Evolutionary conservation across 2,888 invertebrate genomes (phyloP), one percentile per base, ranked within the genome.

Genomic region (Caprella mutica): DNA sequence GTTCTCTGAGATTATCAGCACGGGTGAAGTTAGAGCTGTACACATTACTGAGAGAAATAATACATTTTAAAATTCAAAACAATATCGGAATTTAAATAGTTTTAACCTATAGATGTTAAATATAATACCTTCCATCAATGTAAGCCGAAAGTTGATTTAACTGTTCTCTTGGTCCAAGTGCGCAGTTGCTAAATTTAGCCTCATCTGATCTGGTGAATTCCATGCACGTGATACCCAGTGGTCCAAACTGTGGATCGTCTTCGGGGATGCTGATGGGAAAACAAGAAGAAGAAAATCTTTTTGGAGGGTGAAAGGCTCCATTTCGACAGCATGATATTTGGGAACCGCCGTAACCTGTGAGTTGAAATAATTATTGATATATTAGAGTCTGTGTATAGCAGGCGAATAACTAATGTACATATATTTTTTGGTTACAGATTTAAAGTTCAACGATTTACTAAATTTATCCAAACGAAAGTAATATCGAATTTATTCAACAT

Each of bases 21-120:
- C 83, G 80, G 35, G 78, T 74, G 14, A 78, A 77, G 3, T 78
- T 82, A 62, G 82, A 86, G 1, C 90, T 90, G 69, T 90, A 91
- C 1, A 89, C 83, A 29, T 85, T 72, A 0, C 89, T 89, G 3
- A n/a, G n/a, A n/a, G n/a, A n/a, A n/a, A n/a, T n/a, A n/a, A n/a
- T n/a, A n/a, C n/a, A 48, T 48, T 23, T 48, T 9, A 23, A 9
- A 12, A 14, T 9, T 9, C 9, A 19, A 12, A 42, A 9, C 9
- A 17, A 17, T 12, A 17, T 17, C 21, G 8, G 8, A 17, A 42
- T 17, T 17, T 12, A 17, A 9, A 12, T 14, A 35, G 14, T 12
- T 12, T 14, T 35, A 35, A 35, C 35, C 35, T 35, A 35, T n/a
- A n/a, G n/a, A n/a, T n/a, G n/a, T n/a, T n/a, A 43, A 2, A 19